Evolutionary conservation across 2,113 vertebrate species (phyloP), one percentile per base, ranked within the genome.

Genomic region (Calyptommatus sinebrachiatus): DNA sequence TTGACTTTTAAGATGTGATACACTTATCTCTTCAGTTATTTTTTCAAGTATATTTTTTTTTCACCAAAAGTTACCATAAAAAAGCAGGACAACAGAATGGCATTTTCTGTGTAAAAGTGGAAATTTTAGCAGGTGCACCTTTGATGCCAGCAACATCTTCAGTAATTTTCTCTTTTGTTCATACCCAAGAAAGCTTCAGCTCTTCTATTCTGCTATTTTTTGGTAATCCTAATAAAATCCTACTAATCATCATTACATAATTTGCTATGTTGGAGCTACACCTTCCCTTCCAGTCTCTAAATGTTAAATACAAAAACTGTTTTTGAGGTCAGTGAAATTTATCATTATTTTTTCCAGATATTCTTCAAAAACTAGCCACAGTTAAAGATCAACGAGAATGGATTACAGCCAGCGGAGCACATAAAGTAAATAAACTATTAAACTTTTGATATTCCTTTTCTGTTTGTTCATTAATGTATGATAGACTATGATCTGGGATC

Each of bases 301-400:
- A 76, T 46, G 71, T 2, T 80, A 68, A 67, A 81, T 85, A 75
- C 18, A 79, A 90, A 74, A 88, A 53, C 22, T 46, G 26, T 78
- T 69, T 41, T 20, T 77, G 26, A 4, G 41, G 77, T 82, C 67
- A 1, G 57, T 70, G 69, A 46, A 22, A 65, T 73, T 78, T 71
- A 74, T 14, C 79, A 28, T 8, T 71, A 86, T 84, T 7, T 29
- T 88, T 86, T 80, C 41, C 67, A 97, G 97, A 96, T 91, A 94
- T 97, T 90, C 96, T 97, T 92, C 97, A 98, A 92, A 98, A 97
- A 85, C 87, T 98, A 69, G 94, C 95, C 80, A 91, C 93, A 7
- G 84, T 90, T 72, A 96, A 94, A 84, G 92, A 93, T 79, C 96
- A 97, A 89, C 96, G 95, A 89, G 88, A 92, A 73, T 95, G 95